Conservation (phyloP, 2,888 invertebrate genomes). For the Drosophila rubida region DNA sequence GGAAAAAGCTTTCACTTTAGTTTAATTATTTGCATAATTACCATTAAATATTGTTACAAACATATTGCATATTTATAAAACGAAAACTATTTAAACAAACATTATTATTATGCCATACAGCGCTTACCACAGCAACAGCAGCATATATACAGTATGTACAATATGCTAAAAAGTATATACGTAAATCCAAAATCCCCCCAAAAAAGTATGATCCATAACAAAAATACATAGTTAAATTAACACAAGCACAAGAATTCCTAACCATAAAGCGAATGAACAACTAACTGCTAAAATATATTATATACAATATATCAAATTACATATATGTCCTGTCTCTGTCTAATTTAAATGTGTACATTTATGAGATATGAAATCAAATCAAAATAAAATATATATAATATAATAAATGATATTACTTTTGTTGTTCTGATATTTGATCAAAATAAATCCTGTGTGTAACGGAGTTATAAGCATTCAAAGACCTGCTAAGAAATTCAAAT, state of each 20-base stretch:
- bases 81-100: conserved; percentile 59
- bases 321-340: conserved; percentile 72
- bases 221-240: conserved; percentile 50
- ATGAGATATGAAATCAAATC: conserved; percentile 72
- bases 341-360: conserved; percentile 78
- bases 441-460: too few species aligned
- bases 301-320: conserved; percentile 52
- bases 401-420: too few species aligned
- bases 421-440: too few species aligned
- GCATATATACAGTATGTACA: conserved; percentile 19
- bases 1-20: conserved; percentile 79
- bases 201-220: conserved; percentile 23
- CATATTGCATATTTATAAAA: conserved; percentile 77
- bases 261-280: conserved; percentile 31
- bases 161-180: conserved; percentile 60
- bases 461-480: not conserved
- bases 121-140: conserved; percentile 57
- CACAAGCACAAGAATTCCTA: conserved; percentile 35
- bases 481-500: too few species aligned
- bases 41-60: conserved; percentile 74
- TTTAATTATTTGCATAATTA: conserved; percentile 78
- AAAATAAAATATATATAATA: conserved; percentile 61
- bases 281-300: conserved; percentile 53
- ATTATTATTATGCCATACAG: conserved; percentile 69
- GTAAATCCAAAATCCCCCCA: conserved; percentile 45